A percentile compares a stretch with the other conserved stretches of the same genome.
Conservation (phyloP, 1,140 invertebrate species). For the Drosophila varians region DNA sequence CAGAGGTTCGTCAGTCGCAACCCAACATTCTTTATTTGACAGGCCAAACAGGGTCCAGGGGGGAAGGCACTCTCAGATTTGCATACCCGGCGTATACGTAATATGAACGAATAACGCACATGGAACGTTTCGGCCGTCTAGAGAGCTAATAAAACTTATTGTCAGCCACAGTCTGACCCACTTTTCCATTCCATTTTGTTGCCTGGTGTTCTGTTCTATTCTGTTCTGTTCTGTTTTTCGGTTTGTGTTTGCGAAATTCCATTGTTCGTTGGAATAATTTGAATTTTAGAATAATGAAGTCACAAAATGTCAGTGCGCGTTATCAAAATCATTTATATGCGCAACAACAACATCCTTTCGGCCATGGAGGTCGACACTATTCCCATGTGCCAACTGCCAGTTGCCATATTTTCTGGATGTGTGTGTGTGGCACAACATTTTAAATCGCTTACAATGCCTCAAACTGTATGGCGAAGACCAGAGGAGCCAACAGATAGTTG, state of each 20-base stretch:
- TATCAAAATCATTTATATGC: slow-evolving; percentile 62
- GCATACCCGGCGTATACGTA: slow-evolving; percentile 49
- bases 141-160: slow-evolving; percentile 48
- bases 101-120: not conserved
- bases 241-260: slow-evolving; percentile 13
- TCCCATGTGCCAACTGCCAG: slow-evolving; percentile 45
- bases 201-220: no score
- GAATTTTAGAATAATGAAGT: slow-evolving; percentile 63
- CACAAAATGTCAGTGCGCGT: slow-evolving; percentile 59
- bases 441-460: slow-evolving; percentile 52
- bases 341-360: slow-evolving; percentile 40
- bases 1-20: slow-evolving; percentile 37
- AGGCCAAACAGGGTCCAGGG: slow-evolving; percentile 7
- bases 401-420: slow-evolving; percentile 32
- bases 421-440: slow-evolving; percentile 22
- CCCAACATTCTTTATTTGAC: slow-evolving; percentile 42
- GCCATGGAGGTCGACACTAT: slow-evolving; percentile 28
- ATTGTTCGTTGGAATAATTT: slow-evolving; percentile 55
- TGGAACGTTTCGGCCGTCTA: slow-evolving; percentile 9
- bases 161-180: slow-evolving; percentile 48
- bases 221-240: slow-evolving; percentile 6
- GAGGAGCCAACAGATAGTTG: slow-evolving; percentile 22
- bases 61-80: slow-evolving; percentile 42
- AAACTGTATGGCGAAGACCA: slow-evolving; percentile 20
- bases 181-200: slow-evolving; percentile 15